phyloP scores from a whole-genome alignment of 2,113 vertebrate species.

The Hippoglossus stenolepis region DNA sequence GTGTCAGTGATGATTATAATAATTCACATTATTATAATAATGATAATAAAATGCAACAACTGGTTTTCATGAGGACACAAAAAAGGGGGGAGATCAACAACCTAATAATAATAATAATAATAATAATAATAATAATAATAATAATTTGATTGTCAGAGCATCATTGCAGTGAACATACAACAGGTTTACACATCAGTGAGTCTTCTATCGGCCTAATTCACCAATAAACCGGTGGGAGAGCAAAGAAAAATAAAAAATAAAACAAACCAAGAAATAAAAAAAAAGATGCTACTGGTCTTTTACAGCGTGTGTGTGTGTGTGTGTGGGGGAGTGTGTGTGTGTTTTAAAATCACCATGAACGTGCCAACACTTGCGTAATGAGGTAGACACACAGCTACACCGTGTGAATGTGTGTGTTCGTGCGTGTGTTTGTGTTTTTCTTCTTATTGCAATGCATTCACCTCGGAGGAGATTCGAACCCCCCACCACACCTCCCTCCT shows the following conservation, averaged over 20 bases:
- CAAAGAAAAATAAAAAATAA: slow-evolving; percentile 16
- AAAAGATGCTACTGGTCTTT: slow-evolving; percentile 47
- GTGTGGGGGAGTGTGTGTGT: neutral
- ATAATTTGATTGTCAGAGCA: slow-evolving; percentile 91
- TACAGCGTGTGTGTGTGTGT: slow-evolving; percentile 19
- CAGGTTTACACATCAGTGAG: slow-evolving; percentile 76
- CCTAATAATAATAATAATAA: slow-evolving; percentile 35
- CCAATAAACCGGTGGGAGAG: slow-evolving; percentile 41
- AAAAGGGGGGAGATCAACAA: slow-evolving; percentile 59
- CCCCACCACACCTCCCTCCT: neutral
- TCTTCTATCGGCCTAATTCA: slow-evolving; percentile 71
- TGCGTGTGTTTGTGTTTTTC: slow-evolving; percentile 47
- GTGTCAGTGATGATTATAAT: slow-evolving; percentile 49
- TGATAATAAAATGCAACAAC: slow-evolving; percentile 48
- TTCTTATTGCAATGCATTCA: slow-evolving; percentile 77
- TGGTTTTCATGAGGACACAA: slow-evolving; percentile 56
- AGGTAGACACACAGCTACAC: slow-evolving; percentile 90
- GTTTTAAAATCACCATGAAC: slow-evolving; percentile 68
- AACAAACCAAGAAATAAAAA: slow-evolving; percentile 38
- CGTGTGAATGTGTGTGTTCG: slow-evolving; percentile 69
- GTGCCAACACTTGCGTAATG: slow-evolving; percentile 85
- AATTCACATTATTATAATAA: slow-evolving; percentile 47
- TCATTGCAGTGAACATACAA: slow-evolving; percentile 84
- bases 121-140: slow-evolving; percentile 13
- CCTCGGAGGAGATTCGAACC: too few relatives aligned